phyloP scores from a whole-genome alignment of 2,113 vertebrate species.

The Megalops atlanticus region DNA sequence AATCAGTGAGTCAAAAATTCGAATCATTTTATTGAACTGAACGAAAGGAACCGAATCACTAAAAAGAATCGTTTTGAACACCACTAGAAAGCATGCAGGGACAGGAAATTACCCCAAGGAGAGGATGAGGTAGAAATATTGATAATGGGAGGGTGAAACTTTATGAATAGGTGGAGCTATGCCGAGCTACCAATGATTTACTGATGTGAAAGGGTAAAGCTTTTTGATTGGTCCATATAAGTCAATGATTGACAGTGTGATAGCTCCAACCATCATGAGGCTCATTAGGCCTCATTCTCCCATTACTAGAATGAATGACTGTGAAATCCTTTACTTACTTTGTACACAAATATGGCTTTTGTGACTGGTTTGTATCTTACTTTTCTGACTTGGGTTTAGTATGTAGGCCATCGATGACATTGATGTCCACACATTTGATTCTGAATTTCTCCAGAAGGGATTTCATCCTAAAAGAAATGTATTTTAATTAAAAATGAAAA shows the following conservation, averaged over 20 bases:
- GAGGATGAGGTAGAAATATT: not conserved
- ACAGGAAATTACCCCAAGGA: not conserved
- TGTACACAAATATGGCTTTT: not conserved
- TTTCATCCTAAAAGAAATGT: conserved; percentile 80
- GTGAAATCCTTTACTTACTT: not conserved
- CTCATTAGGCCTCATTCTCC: not conserved
- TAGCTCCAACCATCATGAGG: not conserved
- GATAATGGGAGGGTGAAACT: not conserved
- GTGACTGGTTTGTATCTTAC: conserved; percentile 66
- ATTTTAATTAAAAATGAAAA: not conserved
- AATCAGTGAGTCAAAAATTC: no score
- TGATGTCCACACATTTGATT: conserved; percentile 89
- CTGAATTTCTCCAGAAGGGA: conserved; percentile 90
- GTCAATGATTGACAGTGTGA: not conserved
- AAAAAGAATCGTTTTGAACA: no score
- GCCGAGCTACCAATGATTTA: no score
- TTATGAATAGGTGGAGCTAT: not conserved
- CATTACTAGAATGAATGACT: not conserved
- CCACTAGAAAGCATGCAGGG: not conserved
- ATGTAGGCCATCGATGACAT: conserved; percentile 86
- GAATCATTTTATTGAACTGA: no score
- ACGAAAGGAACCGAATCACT: no score
- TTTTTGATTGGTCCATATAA: not conserved
- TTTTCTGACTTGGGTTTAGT: conserved; percentile 82
- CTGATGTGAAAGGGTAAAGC: not conserved